Conservation (phyloP, 2,113 vertebrate species). For the Dissostichus mawsoni region DNA sequence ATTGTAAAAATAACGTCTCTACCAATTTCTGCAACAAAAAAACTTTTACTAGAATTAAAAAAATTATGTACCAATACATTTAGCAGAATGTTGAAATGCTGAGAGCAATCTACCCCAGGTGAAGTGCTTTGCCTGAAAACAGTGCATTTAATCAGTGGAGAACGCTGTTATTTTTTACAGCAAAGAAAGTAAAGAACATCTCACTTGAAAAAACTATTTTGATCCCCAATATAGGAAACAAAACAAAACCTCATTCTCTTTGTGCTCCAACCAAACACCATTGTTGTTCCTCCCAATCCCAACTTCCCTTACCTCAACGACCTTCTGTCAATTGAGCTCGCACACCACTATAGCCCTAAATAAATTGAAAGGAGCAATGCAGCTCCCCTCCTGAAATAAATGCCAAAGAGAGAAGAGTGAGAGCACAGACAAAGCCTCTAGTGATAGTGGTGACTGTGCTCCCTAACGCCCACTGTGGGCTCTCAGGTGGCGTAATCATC, state of each 20-base stretch:
- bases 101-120: conserved; percentile 38
- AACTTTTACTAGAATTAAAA: conserved; percentile 66
- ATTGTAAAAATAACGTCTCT: conserved; percentile 10
- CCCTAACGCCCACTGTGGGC: conserved; percentile 9
- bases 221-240: conserved; percentile 54
- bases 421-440: conserved; percentile 66
- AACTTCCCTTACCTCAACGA: conserved; percentile 32
- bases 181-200: conserved; percentile 56
- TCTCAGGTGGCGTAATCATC: conserved; percentile 92
- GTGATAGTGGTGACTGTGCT: conserved; percentile 65
- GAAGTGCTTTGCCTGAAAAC: conserved; percentile 34
- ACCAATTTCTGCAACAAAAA: conserved; percentile 39
- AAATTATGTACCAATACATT: conserved; percentile 44
- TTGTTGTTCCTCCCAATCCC: conserved; percentile 15
- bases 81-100: conserved; percentile 52
- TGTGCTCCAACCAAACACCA: conserved; percentile 43
- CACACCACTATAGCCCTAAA: conserved; percentile 83
- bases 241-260: conserved; percentile 56
- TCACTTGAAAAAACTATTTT: conserved; percentile 51
- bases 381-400: conserved; percentile 79
- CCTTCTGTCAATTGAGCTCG: conserved; percentile 35
- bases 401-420: conserved; percentile 79
- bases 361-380: conserved; percentile 80
- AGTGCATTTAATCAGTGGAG: conserved; percentile 38
- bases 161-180: conserved; percentile 70